Conservation (phyloP, 2,113 vertebrate genomes). For the Nyctibius bracteatus region DNA sequence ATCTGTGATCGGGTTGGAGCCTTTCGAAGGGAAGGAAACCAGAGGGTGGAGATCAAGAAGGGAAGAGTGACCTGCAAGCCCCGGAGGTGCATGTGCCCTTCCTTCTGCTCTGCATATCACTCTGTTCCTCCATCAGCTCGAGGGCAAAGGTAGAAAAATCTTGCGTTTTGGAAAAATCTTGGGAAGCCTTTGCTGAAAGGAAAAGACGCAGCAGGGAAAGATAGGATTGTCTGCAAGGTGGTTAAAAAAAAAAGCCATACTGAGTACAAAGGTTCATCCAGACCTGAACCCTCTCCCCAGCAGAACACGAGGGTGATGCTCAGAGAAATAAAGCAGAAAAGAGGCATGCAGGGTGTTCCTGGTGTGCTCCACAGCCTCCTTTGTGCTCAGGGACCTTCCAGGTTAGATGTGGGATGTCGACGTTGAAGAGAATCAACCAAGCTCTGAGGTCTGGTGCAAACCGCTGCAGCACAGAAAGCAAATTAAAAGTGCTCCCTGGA, state of each 20-base stretch:
- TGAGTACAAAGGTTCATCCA: not conserved
- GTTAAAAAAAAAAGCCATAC: not conserved
- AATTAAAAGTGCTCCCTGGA: no score
- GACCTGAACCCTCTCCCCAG: not conserved
- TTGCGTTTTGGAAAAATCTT: not conserved
- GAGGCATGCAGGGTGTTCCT: not conserved
- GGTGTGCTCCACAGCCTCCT: not conserved
- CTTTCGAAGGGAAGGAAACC: conserved; percentile 12
- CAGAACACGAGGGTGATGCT: not conserved
- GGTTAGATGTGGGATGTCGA: not conserved
- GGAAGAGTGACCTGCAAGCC: not conserved
- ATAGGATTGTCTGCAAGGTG: not conserved
- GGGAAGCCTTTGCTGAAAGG: not conserved
- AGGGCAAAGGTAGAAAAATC: not conserved
- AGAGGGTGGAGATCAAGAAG: not conserved
- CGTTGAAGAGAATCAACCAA: not conserved
- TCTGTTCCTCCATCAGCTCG: not conserved
- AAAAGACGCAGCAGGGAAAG: not conserved
- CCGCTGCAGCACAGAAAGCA: not conserved
- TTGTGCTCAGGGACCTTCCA: not conserved
- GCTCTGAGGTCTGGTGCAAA: not conserved
- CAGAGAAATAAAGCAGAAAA: not conserved
- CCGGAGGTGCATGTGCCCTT: not conserved
- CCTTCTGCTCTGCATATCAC: not conserved
- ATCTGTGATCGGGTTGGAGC: not conserved